phyloP scores from a whole-genome alignment of 2,113 vertebrate species.

The Mastomys natalensis region DNA sequence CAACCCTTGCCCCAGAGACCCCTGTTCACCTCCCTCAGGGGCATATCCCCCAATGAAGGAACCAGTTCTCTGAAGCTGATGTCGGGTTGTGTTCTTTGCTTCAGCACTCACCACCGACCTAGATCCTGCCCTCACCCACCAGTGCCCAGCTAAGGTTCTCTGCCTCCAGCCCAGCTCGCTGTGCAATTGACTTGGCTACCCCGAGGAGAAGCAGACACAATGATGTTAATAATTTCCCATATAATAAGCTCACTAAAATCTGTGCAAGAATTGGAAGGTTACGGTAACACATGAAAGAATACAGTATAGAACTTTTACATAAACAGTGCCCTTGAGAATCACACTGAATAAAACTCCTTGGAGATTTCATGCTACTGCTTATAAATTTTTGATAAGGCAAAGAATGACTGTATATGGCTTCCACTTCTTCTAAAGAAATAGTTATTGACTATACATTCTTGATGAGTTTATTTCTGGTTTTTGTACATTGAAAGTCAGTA shows the following conservation, averaged over 20 bases:
- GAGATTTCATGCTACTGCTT: background rate
- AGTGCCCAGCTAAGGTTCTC: too few species aligned
- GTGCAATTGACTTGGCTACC: too few species aligned
- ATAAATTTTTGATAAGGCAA: background rate
- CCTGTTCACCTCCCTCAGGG: too few species aligned
- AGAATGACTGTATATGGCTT: background rate
- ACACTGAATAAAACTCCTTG: background rate
- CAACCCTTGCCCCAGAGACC: too few species aligned
- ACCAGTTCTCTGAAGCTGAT: too few species aligned
- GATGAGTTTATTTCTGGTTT: background rate
- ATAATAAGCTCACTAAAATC: background rate
- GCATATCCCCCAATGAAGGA: too few species aligned
- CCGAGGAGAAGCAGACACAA: too few species aligned
- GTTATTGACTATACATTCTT: background rate
- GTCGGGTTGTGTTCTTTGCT: too few species aligned
- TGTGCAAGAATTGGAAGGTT: background rate
- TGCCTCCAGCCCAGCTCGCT: too few species aligned
- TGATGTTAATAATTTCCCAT: background rate
- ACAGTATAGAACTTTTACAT: background rate
- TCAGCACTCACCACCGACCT: too few species aligned
- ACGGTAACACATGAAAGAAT: background rate
- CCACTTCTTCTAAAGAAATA: background rate
- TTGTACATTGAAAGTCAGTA: too few species aligned
- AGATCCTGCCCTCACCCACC: too few species aligned
- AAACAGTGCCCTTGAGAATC: background rate